These are phyloP conservation scores for Seriola dumerili DNA, from an alignment of 2,113 vertebrate species.

Conservation along the genomic window DNA sequence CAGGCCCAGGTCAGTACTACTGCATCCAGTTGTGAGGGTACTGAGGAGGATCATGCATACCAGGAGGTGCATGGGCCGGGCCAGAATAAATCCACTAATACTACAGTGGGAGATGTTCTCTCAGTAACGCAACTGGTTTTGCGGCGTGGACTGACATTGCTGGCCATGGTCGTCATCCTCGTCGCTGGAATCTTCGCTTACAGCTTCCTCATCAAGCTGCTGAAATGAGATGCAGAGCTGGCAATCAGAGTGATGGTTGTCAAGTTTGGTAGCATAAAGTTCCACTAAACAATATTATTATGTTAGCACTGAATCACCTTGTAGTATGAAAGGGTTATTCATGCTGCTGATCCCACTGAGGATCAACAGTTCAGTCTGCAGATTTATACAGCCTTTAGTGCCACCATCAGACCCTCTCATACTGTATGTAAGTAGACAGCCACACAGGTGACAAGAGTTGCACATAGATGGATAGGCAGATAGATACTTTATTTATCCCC, in stretches of 20 bases:
- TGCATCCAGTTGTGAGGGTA: not conserved
- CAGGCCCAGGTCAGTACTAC: not conserved
- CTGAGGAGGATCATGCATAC: slow-evolving; percentile 18
- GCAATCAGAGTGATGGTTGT: not conserved
- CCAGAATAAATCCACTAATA: slow-evolving; percentile 18
- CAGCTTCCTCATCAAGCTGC: slow-evolving; percentile 45
- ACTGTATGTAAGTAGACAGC: not conserved
- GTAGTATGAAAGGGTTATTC: not conserved
- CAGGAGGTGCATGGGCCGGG: slow-evolving; percentile 31
- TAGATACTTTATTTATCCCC: too few relatives aligned
- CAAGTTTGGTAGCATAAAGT: not conserved
- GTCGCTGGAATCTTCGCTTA: slow-evolving; percentile 64
- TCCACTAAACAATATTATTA: not conserved
- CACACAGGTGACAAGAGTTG: not conserved
- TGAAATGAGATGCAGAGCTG: slow-evolving; percentile 60
- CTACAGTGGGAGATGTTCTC: slow-evolving; percentile 70
- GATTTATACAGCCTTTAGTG: not conserved
- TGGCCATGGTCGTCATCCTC: slow-evolving; percentile 77
- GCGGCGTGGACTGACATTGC: slow-evolving; percentile 70
- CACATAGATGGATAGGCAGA: not conserved
- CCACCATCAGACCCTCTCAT: not conserved
- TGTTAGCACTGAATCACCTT: not conserved
- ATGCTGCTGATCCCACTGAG: not conserved
- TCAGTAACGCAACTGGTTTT: slow-evolving; percentile 78
- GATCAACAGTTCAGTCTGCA: not conserved